These are phyloP conservation scores for Caenorhabditis becei DNA, from an alignment of 2,888 invertebrate species.

Conservation along the genomic window DNA sequence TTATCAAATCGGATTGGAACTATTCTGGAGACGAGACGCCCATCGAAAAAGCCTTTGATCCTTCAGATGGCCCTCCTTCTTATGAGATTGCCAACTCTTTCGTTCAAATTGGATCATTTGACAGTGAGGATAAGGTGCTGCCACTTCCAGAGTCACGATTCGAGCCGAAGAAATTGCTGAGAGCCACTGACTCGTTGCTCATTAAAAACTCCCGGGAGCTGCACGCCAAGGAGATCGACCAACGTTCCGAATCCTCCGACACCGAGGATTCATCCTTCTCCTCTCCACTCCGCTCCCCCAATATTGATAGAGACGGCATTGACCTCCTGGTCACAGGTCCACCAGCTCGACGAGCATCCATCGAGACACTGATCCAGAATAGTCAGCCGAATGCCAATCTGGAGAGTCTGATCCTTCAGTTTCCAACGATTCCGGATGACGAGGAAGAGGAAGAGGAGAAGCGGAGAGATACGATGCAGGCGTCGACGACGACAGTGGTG, in stretches of 20 bases:
- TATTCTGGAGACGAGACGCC: slow-evolving; percentile 65
- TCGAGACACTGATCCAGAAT: slow-evolving; percentile 66
- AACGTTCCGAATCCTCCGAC: slow-evolving; percentile 68
- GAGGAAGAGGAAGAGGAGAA: slow-evolving; percentile 2
- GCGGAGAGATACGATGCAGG: slow-evolving; percentile 27
- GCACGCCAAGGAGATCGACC: slow-evolving; percentile 46
- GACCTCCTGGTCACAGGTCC: slow-evolving; percentile 50
- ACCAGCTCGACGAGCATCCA: slow-evolving; percentile 61
- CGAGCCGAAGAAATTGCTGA: slow-evolving; percentile 70
- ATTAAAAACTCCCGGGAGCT: slow-evolving; percentile 64
- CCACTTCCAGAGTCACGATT: slow-evolving; percentile 45
- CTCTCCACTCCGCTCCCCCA: slow-evolving; percentile 64
- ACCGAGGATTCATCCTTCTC: slow-evolving; percentile 71
- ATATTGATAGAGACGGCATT: slow-evolving; percentile 42
- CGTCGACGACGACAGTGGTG: slow-evolving; percentile 53
- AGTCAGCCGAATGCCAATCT: slow-evolving; percentile 56
- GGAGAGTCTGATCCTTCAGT: slow-evolving; percentile 55
- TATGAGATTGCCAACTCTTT: slow-evolving; percentile 72
- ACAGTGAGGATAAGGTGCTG: slow-evolving; percentile 6
- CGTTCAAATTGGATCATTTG: slow-evolving; percentile 47
- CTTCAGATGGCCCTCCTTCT: slow-evolving; percentile 81
- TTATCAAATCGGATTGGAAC: slow-evolving; percentile 79
- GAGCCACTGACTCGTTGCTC: slow-evolving; percentile 71
- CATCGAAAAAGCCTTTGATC: slow-evolving; percentile 77
- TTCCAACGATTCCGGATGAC: slow-evolving; percentile 51